Percentiles rank a stretch among this genome's conserved stretches.
These are phyloP conservation scores for Carpatolechia fugitivella DNA, from an alignment of 2,888 invertebrate genomes.

Conservation along the genomic window DNA sequence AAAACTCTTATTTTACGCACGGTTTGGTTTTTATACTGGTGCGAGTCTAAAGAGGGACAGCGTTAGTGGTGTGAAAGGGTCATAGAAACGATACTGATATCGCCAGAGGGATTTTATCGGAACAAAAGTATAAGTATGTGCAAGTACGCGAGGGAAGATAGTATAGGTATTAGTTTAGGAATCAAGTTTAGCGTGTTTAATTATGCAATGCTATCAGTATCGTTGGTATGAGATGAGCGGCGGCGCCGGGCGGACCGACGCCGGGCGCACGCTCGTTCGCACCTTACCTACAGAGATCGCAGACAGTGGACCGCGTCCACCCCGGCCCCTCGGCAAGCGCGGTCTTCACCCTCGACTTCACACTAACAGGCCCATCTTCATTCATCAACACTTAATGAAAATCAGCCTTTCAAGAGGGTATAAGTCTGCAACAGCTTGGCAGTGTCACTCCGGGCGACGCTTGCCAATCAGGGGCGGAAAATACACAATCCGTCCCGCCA, in stretches of 20 bases:
- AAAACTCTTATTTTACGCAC: slow-evolving; percentile 67
- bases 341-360: slow-evolving; percentile 36
- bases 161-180: no score
- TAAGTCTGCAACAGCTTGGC: slow-evolving; percentile 3
- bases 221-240: slow-evolving; percentile 30
- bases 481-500: slow-evolving; percentile 59
- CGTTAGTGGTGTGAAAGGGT: slow-evolving; percentile 50
- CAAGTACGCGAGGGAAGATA: not conserved
- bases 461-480: slow-evolving; percentile 58
- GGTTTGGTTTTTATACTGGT: slow-evolving; percentile 72
- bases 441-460: slow-evolving; percentile 42
- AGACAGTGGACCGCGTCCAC: slow-evolving; percentile 63
- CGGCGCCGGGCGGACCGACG: slow-evolving; percentile 52
- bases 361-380: slow-evolving; percentile 13
- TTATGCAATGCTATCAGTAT: slow-evolving; percentile 26
- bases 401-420: slow-evolving; percentile 8
- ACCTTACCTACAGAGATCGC: slow-evolving; percentile 75
- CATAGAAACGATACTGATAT: slow-evolving; percentile 39
- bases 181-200: not conserved
- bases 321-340: slow-evolving; percentile 54
- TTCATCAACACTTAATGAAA: slow-evolving; percentile 3
- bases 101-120: not conserved
- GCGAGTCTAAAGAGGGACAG: slow-evolving; percentile 68
- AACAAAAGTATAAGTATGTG: not conserved
- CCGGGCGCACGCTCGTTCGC: slow-evolving; percentile 41